Base-by-base conservation (phyloP, 2,797 vertebrate genomes). In the Alcedo quadribrachys region DNA sequence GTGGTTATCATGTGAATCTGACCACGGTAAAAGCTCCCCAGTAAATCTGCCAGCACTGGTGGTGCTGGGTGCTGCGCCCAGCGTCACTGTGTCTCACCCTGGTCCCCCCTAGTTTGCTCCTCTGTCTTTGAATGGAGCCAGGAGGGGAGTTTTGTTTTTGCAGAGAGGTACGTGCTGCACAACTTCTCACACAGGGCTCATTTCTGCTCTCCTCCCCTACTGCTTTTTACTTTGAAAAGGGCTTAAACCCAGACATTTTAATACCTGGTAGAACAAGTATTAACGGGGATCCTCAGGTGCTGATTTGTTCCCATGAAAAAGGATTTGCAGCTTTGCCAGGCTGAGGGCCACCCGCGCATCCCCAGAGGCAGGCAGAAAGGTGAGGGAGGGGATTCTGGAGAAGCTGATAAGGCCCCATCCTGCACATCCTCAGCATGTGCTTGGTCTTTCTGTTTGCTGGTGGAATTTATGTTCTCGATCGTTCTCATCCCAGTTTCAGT, bases 31-130 rank as follows among this genome's bases (percentile, higher is more conserved):
- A 28, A 51, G 46, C 46, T 50, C 17, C 46, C 46, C 45, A 30
- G 27, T 15, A 40, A 21, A 40, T 18, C 66, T 15, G 7, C 6
- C 48, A 12, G 3, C 5, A 10, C 63, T 48, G 60, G 5, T 0
- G 0, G 5, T n/a, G 76, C 45, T 1, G 0, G 6, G 6, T 1
- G 2, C 1, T 0, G 1, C 63, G 48, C 30, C 6, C 27, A 6
- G 33, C 30, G 20, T 45, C 1, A 14, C 37, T 35, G 0, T 2
- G 43, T 70, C 37, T 81, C 45, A 62, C 22, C 60, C 2, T 1
- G 17, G 5, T n/a, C 27, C 54, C 46, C 48, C 21, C 71, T n/a
- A 0, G 4, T 30, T 57, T 24, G 32, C 67, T 77, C 12, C 71
- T 27, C 46, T 15, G 54, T 48, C 42, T 50, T 9, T 14, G 22